phyloP scores from a whole-genome alignment of 2,797 vertebrate genomes.

The Balearica regulorum region DNA sequence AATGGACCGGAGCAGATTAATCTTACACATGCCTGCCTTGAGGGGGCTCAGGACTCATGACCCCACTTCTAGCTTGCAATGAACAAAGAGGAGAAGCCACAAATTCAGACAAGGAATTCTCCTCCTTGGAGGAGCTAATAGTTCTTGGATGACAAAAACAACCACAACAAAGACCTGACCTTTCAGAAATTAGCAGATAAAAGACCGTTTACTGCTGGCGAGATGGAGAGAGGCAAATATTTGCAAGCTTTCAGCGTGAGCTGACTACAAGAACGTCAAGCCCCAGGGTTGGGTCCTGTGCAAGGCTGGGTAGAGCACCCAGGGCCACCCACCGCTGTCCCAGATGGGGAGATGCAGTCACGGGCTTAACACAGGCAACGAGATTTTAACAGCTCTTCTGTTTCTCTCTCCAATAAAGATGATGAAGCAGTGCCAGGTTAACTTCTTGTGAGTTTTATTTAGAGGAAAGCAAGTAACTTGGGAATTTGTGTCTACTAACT shows the following conservation, averaged over 20 bases:
- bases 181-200: background rate
- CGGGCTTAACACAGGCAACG: background rate
- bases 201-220: background rate
- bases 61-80: fast-evolving
- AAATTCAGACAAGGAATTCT: background rate
- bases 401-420: background rate
- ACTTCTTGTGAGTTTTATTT: conserved; percentile 41
- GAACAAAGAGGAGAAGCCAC: background rate
- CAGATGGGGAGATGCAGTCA: background rate
- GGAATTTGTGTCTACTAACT: conserved; percentile 46
- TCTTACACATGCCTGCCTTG: background rate
- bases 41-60: background rate
- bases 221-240: background rate
- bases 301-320: background rate
- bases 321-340: background rate
- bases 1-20: background rate
- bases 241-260: background rate
- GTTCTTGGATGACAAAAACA: background rate
- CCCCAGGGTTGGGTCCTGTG: background rate
- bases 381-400: background rate
- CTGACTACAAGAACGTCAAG: background rate
- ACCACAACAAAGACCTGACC: fast-evolving
- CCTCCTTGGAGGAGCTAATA: background rate
- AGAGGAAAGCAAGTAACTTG: conserved; percentile 39
- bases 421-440: background rate